Evolutionary conservation across 2,888 invertebrate species (phyloP).

Genomic region (Tetheella fluctuosa): DNA sequence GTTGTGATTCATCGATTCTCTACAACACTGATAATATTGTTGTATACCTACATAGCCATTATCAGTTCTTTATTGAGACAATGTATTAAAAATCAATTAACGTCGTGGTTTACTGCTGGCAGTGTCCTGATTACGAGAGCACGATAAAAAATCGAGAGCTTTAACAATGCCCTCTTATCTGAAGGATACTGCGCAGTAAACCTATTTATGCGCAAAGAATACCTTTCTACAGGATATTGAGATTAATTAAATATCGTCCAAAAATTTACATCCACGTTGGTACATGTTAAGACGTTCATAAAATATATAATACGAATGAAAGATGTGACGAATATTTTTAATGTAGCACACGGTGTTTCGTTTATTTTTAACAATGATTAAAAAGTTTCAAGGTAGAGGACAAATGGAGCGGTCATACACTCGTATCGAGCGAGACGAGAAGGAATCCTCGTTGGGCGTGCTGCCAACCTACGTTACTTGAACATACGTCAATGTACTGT

Average conservation of each 20-base stretch:
- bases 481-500: constrained; percentile 34
- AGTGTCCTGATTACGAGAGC: constrained; percentile 17
- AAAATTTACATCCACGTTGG: not conserved
- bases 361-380: constrained; percentile 38
- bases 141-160: constrained; percentile 46
- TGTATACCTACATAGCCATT: not conserved
- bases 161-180: constrained; percentile 75
- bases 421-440: constrained; percentile 48
- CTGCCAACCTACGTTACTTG: constrained; percentile 49
- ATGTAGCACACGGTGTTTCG: not conserved
- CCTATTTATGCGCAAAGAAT: not conserved
- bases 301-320: not conserved
- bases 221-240: not conserved
- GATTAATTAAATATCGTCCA: not conserved
- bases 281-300: no score
- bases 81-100: not conserved
- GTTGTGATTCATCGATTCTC: not conserved
- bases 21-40: constrained; percentile 8
- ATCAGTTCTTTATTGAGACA: constrained; percentile 7
- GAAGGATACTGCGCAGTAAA: constrained; percentile 64
- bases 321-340: not conserved
- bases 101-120: not conserved
- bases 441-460: constrained; percentile 54
- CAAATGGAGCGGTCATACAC: constrained; percentile 44
- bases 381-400: constrained; percentile 48